Conservation (phyloP, 2,888 invertebrate genomes). For the Melangyna quadrimaculata region DNA sequence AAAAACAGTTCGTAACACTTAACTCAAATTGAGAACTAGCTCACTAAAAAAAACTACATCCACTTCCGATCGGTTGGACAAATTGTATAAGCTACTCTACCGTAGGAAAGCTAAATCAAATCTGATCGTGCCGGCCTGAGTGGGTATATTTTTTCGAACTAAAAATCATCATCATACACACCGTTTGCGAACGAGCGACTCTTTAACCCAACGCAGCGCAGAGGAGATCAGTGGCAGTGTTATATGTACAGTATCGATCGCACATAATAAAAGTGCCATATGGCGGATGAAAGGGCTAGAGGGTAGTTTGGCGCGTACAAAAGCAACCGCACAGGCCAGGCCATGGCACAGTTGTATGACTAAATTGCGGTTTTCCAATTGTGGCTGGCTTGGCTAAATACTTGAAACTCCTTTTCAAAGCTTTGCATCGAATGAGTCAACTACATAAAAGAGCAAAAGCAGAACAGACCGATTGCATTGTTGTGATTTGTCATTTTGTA, state of each 20-base stretch:
- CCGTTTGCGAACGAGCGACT: neutral
- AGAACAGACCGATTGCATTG: neutral
- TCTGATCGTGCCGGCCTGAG: constrained; percentile 54
- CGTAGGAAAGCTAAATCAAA: constrained; percentile 57
- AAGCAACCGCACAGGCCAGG: constrained; percentile 6
- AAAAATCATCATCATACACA: constrained; percentile 22
- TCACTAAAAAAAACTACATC: constrained; percentile 29
- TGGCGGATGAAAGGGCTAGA: neutral
- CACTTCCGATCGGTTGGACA: constrained; percentile 60
- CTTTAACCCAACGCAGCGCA: constrained; percentile 1
- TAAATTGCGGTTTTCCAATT: constrained; percentile 57
- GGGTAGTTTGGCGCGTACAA: neutral
- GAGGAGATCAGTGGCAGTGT: constrained; percentile 39
- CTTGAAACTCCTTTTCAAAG: constrained; percentile 46
- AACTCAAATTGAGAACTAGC: constrained; percentile 42
- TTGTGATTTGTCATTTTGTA: constrained; percentile 49
- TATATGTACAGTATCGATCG: constrained; percentile 52
- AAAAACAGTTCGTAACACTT: constrained; percentile 25
- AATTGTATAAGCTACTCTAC: constrained; percentile 30
- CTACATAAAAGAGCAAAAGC: neutral
- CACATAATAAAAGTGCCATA: constrained; percentile 20
- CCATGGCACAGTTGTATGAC: constrained; percentile 39
- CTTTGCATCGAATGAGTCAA: constrained; percentile 50
- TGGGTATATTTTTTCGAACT: constrained; percentile 29
- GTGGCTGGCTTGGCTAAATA: constrained; percentile 13